Evolutionary conservation across 1,140 invertebrate genomes (phyloP).

Genomic region (Calephelis nemesis): DNA sequence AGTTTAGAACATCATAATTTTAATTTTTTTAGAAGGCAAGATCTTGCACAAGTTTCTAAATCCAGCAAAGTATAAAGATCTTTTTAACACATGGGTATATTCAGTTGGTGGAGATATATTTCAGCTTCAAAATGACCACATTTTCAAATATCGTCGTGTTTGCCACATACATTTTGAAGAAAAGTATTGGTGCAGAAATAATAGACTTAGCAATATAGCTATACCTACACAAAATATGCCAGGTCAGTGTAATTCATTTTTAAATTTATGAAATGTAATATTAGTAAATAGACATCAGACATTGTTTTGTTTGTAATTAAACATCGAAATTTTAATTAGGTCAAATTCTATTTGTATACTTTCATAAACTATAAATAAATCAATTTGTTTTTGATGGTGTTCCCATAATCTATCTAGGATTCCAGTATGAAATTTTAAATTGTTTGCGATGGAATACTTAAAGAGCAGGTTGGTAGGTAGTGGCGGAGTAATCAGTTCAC

Average conservation of each 20-base stretch:
- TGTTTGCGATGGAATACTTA: too few species aligned
- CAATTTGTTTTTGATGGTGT: too few species aligned
- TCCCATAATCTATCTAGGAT: too few species aligned
- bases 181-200: constrained; percentile 28
- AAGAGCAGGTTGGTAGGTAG: too few species aligned
- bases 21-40: constrained; percentile 1
- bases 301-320: background rate
- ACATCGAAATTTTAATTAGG: background rate
- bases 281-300: background rate
- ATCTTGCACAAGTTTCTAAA: constrained; percentile 35
- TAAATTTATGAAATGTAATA: too few species aligned
- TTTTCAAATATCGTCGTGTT: constrained; percentile 35
- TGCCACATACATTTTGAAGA: constrained; percentile 38
- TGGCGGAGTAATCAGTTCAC: too few species aligned
- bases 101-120: constrained; percentile 36
- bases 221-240: constrained; percentile 35
- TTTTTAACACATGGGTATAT: constrained; percentile 33
- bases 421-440: too few species aligned
- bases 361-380: too few species aligned
- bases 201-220: constrained; percentile 31
- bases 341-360: too few species aligned
- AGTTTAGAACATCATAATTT: too few species aligned
- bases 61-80: constrained; percentile 27
- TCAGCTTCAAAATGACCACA: constrained; percentile 25
- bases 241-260: constrained; percentile 24